Conservation (phyloP, 2,888 invertebrate species). For the Mechanitis mazaeus region DNA sequence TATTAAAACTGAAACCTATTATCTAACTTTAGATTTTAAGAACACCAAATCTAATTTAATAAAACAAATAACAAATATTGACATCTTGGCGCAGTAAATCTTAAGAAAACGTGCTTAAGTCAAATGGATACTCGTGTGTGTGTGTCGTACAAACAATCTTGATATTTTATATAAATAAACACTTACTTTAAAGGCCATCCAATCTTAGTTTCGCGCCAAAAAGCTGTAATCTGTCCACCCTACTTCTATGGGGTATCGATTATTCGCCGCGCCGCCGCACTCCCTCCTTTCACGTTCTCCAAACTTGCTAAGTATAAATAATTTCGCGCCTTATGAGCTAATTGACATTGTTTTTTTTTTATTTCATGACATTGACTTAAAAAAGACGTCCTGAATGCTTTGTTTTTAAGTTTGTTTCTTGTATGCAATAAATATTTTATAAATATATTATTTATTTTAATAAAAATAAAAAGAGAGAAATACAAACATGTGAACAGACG, state of each 20-base stretch:
- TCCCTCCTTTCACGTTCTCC: constrained; percentile 37
- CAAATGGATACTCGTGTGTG: too few species aligned
- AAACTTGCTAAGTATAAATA: constrained; percentile 29
- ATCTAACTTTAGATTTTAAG: too few species aligned
- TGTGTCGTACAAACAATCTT: neutral
- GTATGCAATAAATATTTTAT: neutral
- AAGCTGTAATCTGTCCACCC: constrained; percentile 60
- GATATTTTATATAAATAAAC: neutral
- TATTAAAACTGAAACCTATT: too few species aligned
- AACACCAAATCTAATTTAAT: too few species aligned
- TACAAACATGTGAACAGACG: constrained; percentile 1
- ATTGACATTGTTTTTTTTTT: constrained; percentile 25
- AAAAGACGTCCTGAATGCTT: neutral
- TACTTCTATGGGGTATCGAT: constrained; percentile 71
- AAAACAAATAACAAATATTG: too few species aligned
- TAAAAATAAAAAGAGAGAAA: neutral
- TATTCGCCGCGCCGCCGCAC: constrained; percentile 41
- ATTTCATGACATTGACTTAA: constrained; percentile 8
- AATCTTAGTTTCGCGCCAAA: constrained; percentile 47
- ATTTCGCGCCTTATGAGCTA: constrained; percentile 29
- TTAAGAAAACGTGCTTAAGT: too few species aligned
- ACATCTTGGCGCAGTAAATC: too few species aligned
- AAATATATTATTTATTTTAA: neutral
- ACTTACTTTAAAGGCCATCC: constrained; percentile 8
- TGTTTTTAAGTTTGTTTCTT: neutral